Base-by-base conservation (phyloP, 2,888 invertebrate species). In the Chloromyia formosa region DNA sequence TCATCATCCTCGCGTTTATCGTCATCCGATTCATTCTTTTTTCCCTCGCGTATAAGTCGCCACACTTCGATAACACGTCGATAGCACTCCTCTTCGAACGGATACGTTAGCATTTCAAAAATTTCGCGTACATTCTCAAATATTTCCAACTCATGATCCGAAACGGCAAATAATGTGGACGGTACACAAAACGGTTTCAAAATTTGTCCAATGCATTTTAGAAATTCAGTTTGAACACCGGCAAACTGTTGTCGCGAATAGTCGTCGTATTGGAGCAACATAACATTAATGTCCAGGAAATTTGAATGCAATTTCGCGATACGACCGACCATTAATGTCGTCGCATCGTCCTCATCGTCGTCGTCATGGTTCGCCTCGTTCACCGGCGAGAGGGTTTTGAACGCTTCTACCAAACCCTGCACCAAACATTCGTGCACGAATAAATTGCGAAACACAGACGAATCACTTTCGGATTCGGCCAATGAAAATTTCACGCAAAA, bases 401-500 rank as follows among this genome's bases (percentile, higher is more conserved):
- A 85, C 4, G 85, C 84, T 77, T 82, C 84, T n/a, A 83, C 82
- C 0, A 84, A 81, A 0, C 82, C 83, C 35, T 81, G 80, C 23
- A 85, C 80, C 1, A 86, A 78, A 40, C 80, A 80, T 20, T 82
- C 80, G 0, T 82, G 80, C 0, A 85, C 81, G 68, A 86, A 86
- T 0, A 85, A 78, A 72, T 84, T 81, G 7, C 81, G 77, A 66
- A 81, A 81, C 42, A 77, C 76, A 78, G 79, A 77, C 0, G 74
- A 69, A 61, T 81, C 62, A 77, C 74, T 71, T 79, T 82, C 77
- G 75, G 81, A 75, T 80, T 83, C 80, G 3, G 84, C 80, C 18
- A 83, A 71, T 5, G 83, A 82, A 78, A 84, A 85, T 77, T 84
- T 85, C 66, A 87, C 86, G 79, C 88, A 87, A 9, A 90, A 81